These are phyloP conservation scores for Limonius californicus DNA, from an alignment of 1,140 invertebrate genomes.

Conservation along the genomic window DNA sequence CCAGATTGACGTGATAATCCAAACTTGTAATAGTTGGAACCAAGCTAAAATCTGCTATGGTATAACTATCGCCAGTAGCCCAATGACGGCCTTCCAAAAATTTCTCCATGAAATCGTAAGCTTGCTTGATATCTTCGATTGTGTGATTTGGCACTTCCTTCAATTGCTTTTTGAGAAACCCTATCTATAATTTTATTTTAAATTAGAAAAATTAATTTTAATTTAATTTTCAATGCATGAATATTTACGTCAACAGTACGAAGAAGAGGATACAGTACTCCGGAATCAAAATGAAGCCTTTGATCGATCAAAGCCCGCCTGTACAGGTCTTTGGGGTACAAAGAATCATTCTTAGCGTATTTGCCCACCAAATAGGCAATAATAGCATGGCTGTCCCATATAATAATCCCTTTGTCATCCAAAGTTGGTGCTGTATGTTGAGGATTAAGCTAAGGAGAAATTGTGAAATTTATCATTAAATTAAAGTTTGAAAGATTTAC, in stretches of 20 bases:
- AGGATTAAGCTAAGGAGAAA: conserved; percentile 14
- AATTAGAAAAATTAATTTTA: too few species aligned
- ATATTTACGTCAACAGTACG: background rate
- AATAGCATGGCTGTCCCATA: conserved; percentile 22
- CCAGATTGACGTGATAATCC: conserved; percentile 39
- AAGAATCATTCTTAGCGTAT: conserved; percentile 13
- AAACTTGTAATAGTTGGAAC: conserved; percentile 19
- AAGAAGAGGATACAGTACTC: conserved; percentile 41
- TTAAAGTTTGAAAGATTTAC: background rate
- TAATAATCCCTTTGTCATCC: conserved; percentile 12
- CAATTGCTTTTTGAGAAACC: too few species aligned
- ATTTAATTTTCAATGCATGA: too few species aligned
- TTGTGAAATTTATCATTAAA: background rate
- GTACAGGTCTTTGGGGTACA: conserved; percentile 19
- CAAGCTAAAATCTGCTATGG: background rate
- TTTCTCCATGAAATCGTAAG: background rate
- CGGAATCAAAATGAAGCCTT: conserved; percentile 11
- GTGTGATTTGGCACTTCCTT: too few species aligned
- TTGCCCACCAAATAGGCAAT: conserved; percentile 17
- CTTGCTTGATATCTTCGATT: too few species aligned
- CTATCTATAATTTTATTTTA: too few species aligned
- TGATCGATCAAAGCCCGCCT: conserved; percentile 14
- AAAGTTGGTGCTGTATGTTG: conserved; percentile 16
- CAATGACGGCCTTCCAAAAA: background rate
- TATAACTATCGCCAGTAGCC: background rate